Percentiles rank a stretch among this genome's conserved stretches.
Evolutionary conservation across 2,797 vertebrate genomes (phyloP).

Genomic region (Geotrypetes seraphini): DNA sequence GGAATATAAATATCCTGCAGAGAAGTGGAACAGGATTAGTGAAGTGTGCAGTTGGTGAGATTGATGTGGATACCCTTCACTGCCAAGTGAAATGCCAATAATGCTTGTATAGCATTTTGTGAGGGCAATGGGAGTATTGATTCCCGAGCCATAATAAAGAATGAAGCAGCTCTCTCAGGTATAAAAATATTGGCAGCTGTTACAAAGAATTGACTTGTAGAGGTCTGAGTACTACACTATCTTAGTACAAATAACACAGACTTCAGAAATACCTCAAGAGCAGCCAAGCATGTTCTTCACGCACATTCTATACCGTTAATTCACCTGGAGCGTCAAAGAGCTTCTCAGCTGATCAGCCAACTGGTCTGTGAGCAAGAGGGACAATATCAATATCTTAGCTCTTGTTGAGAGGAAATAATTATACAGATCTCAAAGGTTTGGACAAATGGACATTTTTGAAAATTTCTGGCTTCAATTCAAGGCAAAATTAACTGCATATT

Average conservation of each 20-base stretch:
- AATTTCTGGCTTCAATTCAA: too few relatives aligned
- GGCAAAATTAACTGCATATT: too few relatives aligned
- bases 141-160: constrained; percentile 78
- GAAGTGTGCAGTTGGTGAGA: constrained; percentile 59
- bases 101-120: constrained; percentile 90
- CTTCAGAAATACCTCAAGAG: constrained; percentile 54
- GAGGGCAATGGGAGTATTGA: constrained; percentile 88
- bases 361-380: constrained; percentile 34
- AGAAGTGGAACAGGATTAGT: constrained; percentile 49
- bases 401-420: constrained; percentile 34
- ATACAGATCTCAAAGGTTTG: too few relatives aligned
- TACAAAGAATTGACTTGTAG: constrained; percentile 67
- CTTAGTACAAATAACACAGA: constrained; percentile 69
- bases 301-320: constrained; percentile 49
- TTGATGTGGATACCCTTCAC: constrained; percentile 86
- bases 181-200: constrained; percentile 76
- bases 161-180: constrained; percentile 70
- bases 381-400: constrained; percentile 49
- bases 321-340: constrained; percentile 43
- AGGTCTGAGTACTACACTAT: constrained; percentile 51
- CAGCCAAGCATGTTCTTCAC: constrained; percentile 48
- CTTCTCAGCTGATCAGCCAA: constrained; percentile 40
- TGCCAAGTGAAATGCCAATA: constrained; percentile 84
- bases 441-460: too few relatives aligned
- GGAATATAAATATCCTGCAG: constrained; percentile 39